phyloP scores from a whole-genome alignment of 2,888 invertebrate genomes.

The Callosobruchus maculatus region DNA sequence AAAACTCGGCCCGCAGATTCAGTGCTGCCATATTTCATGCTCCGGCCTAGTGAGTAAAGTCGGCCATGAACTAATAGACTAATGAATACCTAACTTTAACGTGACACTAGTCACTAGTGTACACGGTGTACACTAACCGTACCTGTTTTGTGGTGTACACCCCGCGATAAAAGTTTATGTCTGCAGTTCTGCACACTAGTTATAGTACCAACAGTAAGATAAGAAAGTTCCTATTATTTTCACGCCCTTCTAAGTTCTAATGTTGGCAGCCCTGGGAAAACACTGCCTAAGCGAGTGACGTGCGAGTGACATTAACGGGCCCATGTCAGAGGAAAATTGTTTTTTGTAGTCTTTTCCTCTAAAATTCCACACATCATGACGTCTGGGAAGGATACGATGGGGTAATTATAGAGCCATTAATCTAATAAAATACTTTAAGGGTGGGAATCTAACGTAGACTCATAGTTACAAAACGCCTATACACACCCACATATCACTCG shows the following conservation, averaged over 20 bases:
- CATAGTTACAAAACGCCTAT: neutral
- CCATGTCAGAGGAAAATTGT: slow-evolving; percentile 15
- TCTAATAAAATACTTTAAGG: neutral
- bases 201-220: too few relatives aligned
- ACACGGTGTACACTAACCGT: too few relatives aligned
- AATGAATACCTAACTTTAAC: too few relatives aligned
- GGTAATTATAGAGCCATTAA: slow-evolving; percentile 54
- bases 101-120: too few relatives aligned
- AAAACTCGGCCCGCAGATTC: too few relatives aligned
- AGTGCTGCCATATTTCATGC: too few relatives aligned
- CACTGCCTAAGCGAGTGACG: neutral
- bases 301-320: slow-evolving; percentile 17
- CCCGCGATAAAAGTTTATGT: too few relatives aligned
- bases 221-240: neutral
- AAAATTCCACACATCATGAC: slow-evolving; percentile 58
- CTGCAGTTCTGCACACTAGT: too few relatives aligned
- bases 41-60: too few relatives aligned
- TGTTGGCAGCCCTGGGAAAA: neutral
- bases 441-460: neutral
- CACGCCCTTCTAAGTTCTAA: neutral
- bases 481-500: neutral
- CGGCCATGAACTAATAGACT: too few relatives aligned
- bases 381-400: slow-evolving; percentile 79
- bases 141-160: too few relatives aligned
- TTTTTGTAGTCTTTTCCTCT: slow-evolving; percentile 27